Base-by-base conservation (phyloP, 2,797 vertebrate genomes). In the Cichlasoma orientale region DNA sequence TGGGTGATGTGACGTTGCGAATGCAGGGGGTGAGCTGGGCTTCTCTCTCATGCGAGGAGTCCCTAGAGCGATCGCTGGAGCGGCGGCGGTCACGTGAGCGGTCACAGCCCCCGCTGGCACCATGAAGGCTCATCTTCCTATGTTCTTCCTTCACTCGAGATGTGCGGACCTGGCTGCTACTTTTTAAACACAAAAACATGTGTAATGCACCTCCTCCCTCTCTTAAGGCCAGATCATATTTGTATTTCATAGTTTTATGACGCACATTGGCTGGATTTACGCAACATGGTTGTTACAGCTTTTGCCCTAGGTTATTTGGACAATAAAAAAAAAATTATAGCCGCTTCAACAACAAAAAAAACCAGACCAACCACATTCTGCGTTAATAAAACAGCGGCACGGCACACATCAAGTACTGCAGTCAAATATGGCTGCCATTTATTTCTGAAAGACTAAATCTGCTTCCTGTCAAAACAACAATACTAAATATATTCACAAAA, bases 21-120 rank as follows among this genome's bases (percentile, higher is more conserved):
- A 99, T 99, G 93, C 98, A 99, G 0, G 98, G 98, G 63, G 98
- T 99, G 82, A 99, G 97, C 78, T 99, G 98, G 82, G 97, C 97
- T 82, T 99, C 98, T 72, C 98, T 96, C 92, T 99, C 98, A 3
- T 99, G 98, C 53, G 98, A 99, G 3, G 98, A 99, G 94, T 99
- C 98, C 59, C 98, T 96, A 69, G 98, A 99, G 89, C 98, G 96
- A 93, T 99, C 98, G 66, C 97, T 98, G 58, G 98, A 99, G 74
- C 98, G 97, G 59, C 98, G 96, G 80, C 97, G 97, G 90, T 99
- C 98, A 91, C 98, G 94, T 8, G 98, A 99, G 19, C 97, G 95
- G 89, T 99, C 98, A 74, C 95, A 96, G 75, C 97, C 97, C 80
- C 97, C 97, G 77, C 95, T 97, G 71, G 97, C 97, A 93, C 97